These are phyloP conservation scores for Microtus montanus DNA, from an alignment of 2,113 vertebrate genomes.

Conservation along the genomic window DNA sequence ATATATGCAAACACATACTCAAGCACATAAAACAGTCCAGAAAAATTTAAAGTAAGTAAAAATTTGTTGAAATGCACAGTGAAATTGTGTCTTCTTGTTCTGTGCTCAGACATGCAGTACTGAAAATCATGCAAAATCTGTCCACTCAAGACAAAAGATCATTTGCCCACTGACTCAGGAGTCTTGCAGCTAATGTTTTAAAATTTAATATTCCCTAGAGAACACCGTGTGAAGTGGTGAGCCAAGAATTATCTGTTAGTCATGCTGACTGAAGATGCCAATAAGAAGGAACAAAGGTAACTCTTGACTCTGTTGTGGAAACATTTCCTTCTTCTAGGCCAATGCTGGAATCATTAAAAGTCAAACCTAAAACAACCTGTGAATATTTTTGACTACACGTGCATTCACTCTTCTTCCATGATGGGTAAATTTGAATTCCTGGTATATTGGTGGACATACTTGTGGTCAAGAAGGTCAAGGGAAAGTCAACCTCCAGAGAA, in stretches of 20 bases:
- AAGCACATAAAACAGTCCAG: background rate
- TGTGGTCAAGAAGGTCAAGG: background rate
- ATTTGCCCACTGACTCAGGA: background rate
- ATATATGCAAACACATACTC: background rate
- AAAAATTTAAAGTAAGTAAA: background rate
- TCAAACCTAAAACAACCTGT: conserved; percentile 5
- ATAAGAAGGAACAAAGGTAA: too few species aligned
- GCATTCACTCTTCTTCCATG: background rate
- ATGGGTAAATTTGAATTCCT: conserved; percentile 19
- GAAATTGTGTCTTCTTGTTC: background rate
- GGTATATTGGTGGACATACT: background rate
- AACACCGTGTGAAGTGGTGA: too few species aligned
- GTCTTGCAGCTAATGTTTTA: conserved; percentile 50
- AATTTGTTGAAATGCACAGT: background rate
- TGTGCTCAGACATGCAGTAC: background rate
- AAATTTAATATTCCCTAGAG: too few species aligned
- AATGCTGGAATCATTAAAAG: too few species aligned
- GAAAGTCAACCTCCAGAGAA: background rate
- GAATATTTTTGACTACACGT: background rate
- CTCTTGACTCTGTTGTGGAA: too few species aligned
- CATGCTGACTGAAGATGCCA: too few species aligned
- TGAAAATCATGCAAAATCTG: background rate
- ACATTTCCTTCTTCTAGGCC: too few species aligned
- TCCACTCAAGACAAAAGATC: background rate
- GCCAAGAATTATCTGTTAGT: too few species aligned